phyloP scores from a whole-genome alignment of 1,140 invertebrate genomes.

The Bombus haemorrhoidalis region DNA sequence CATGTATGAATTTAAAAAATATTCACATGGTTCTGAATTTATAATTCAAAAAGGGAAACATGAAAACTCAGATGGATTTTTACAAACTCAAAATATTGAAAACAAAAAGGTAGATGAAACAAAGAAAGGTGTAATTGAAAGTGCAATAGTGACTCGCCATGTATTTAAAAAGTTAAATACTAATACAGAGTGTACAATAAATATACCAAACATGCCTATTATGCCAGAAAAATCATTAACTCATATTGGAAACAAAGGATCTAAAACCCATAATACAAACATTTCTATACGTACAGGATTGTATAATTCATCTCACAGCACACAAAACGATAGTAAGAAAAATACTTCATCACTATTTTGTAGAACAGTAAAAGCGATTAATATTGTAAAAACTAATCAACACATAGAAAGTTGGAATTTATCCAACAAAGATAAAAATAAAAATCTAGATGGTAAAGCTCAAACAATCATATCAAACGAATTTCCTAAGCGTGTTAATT shows the following conservation, averaged over 20 bases:
- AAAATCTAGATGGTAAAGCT: conserved; percentile 9
- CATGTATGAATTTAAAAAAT: conserved; percentile 44
- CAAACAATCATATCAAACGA: conserved; percentile 11
- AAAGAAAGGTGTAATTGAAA: conserved; percentile 53
- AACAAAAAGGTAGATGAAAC: conserved; percentile 41
- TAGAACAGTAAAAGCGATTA: conserved; percentile 58
- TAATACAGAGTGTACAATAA: conserved; percentile 38
- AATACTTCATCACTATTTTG: conserved; percentile 59
- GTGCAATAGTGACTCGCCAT: conserved; percentile 73
- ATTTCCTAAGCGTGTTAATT: conserved; percentile 22
- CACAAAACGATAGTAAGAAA: conserved; percentile 69
- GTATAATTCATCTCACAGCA: conserved; percentile 73
- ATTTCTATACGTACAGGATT: conserved; percentile 78
- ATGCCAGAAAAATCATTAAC: conserved; percentile 33
- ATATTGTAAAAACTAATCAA: conserved; percentile 36
- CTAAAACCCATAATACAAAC: conserved; percentile 75
- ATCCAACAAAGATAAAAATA: conserved; percentile 31
- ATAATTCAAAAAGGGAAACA: not conserved
- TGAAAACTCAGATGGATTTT: conserved; percentile 3
- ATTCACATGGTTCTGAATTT: conserved; percentile 10
- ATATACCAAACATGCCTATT: not conserved
- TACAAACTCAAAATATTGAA: conserved; percentile 19
- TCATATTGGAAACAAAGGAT: conserved; percentile 43
- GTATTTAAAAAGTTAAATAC: conserved; percentile 69
- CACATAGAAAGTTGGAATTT: conserved; percentile 33